Base-by-base conservation (phyloP, 2,888 invertebrate genomes). In the Sericinus montela region DNA sequence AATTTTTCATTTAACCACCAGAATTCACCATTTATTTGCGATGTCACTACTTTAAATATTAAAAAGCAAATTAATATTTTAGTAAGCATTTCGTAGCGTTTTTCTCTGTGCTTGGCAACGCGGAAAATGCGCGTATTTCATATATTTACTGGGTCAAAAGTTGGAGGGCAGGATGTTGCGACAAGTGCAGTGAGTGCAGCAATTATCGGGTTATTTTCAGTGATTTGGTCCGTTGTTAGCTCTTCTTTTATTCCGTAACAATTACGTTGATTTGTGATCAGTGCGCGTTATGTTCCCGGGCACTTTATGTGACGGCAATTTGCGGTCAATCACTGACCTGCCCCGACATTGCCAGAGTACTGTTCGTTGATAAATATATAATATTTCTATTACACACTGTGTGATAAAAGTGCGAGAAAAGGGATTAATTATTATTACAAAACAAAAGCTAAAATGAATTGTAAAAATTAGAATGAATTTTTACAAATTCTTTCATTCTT, bases 1-100 rank as follows among this genome's bases (percentile, higher is more conserved):
- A 84, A 53, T 55, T 82, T 75, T 28, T 76, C 63, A 49, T 82
- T 74, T 11, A 85, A 53, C 86, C 86, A 85, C 87, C 85, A 83
- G 60, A 87, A 87, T 56, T 80, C 77, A 29, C 86, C 86, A 45
- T 79, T 74, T 15, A 82, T 48, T 67, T 88, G 87, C 32, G 75
- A 60, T 6, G 59, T 52, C 34, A 63, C 66, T 16, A 63, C 55
- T 61, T 70, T 71, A 3, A 67, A 51, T 15, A 69, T 36, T 45
- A 72, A 48, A 44, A 76, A 45, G 8, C 54, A 61, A 35, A 76
- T 53, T 11, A 75, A 45, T 39, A 63, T 32, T 52, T 57, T 59
- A 29, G 52, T 52, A 29, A 66, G 52, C 82, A 83, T 83, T 54
- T 55, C 71, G 35, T 19, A 38, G 34, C 48, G 48, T 49, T 38